Percentiles rank a stretch among this genome's conserved stretches.
These are phyloP conservation scores for Gnatocerus cornutus DNA, from an alignment of 2,888 invertebrate genomes.

Conservation along the genomic window DNA sequence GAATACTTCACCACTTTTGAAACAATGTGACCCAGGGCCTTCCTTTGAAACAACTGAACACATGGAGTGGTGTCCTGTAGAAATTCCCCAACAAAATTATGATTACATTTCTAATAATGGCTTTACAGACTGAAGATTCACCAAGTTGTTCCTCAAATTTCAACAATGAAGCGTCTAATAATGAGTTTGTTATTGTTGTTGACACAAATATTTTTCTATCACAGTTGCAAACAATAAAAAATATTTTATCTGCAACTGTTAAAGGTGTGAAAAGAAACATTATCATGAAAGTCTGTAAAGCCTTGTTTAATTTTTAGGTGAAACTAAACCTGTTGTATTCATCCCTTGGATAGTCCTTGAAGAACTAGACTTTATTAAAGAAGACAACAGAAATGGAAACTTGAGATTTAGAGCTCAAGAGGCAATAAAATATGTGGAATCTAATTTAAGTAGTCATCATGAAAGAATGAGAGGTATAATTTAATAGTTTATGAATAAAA, in stretches of 20 bases:
- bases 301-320: constrained; percentile 54
- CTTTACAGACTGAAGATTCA: constrained; percentile 11
- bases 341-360: constrained; percentile 78
- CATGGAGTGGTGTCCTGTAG: constrained; percentile 57
- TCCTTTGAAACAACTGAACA: constrained; percentile 43
- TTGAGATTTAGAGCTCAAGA: constrained; percentile 59
- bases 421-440: constrained; percentile 75
- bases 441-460: constrained; percentile 68
- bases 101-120: neutral
- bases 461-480: constrained; percentile 72
- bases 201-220: constrained; percentile 73
- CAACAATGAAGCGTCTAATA: neutral
- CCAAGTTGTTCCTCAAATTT: neutral
- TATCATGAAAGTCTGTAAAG: constrained; percentile 2
- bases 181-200: constrained; percentile 67
- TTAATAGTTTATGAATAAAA: neutral
- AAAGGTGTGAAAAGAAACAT: constrained; percentile 49
- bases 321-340: constrained; percentile 69
- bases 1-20: neutral
- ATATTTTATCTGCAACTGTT: constrained; percentile 60
- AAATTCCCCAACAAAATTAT: no score
- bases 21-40: neutral
- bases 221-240: constrained; percentile 68
- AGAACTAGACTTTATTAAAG: constrained; percentile 76
- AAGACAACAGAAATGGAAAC: constrained; percentile 56